Percentiles rank a stretch among this genome's conserved stretches.
Evolutionary conservation across 1,140 invertebrate species (phyloP).

Genomic region (Lordiphosa clarofinis): DNA sequence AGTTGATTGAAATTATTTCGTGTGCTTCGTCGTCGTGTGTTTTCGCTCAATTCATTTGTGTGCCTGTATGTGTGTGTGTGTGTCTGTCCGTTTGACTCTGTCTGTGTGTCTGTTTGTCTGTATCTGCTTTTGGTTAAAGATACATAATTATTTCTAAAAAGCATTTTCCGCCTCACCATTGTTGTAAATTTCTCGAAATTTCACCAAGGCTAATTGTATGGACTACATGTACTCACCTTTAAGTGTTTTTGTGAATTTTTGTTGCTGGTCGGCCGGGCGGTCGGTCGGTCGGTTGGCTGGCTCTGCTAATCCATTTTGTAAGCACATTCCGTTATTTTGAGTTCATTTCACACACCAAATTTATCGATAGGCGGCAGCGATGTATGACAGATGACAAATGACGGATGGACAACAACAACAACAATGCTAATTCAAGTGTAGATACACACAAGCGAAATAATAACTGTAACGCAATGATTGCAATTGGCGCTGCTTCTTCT

Average conservation of each 20-base stretch:
- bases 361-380: slow-evolving; percentile 61
- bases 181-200: slow-evolving; percentile 73
- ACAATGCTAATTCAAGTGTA: slow-evolving; percentile 72
- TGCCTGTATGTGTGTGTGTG: slow-evolving; percentile 28
- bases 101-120: slow-evolving; percentile 36
- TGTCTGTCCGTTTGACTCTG: slow-evolving; percentile 31
- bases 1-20: slow-evolving; percentile 75
- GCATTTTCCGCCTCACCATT: slow-evolving; percentile 78
- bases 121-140: slow-evolving; percentile 73
- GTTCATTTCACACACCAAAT: slow-evolving; percentile 29
- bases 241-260: background rate
- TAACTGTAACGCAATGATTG: slow-evolving; percentile 66
- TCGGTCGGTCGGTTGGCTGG: background rate
- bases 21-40: slow-evolving; percentile 23
- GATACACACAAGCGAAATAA: slow-evolving; percentile 71
- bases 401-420: slow-evolving; percentile 37
- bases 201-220: slow-evolving; percentile 37
- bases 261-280: background rate
- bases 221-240: slow-evolving; percentile 29
- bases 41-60: slow-evolving; percentile 8
- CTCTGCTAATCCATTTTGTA: slow-evolving; percentile 12
- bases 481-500: slow-evolving; percentile 36
- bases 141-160: slow-evolving; percentile 80
- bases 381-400: slow-evolving; percentile 45
- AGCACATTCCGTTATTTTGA: background rate